Evolutionary conservation across 2,113 vertebrate species (phyloP).

Genomic region (Phalacrocorax brasilianus): DNA sequence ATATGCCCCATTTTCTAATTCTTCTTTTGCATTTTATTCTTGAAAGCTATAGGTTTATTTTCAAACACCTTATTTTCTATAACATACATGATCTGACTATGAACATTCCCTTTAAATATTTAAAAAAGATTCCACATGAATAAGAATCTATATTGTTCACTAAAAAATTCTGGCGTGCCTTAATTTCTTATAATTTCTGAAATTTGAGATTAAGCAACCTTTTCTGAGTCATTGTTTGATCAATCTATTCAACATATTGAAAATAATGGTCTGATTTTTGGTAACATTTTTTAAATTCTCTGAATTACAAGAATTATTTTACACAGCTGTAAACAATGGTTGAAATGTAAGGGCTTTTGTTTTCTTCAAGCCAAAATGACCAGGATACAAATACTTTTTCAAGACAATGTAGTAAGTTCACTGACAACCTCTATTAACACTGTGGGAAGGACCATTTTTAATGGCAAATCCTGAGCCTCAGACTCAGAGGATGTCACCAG

Average conservation of each 20-base stretch:
- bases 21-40: not conserved
- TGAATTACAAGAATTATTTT: not conserved
- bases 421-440: not conserved
- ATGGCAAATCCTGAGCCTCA: not conserved
- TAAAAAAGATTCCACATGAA: not conserved
- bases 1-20: not conserved
- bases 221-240: not conserved
- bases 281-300: not conserved
- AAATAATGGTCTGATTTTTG: not conserved
- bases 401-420: not conserved
- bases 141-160: not conserved
- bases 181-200: not conserved
- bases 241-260: not conserved
- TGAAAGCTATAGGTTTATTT: not conserved
- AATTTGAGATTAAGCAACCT: not conserved
- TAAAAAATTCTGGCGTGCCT: not conserved
- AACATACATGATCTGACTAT: not conserved
- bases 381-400: not conserved
- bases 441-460: not conserved
- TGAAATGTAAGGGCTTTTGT: not conserved
- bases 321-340: not conserved
- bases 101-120: not conserved
- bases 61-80: not conserved
- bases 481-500: not conserved
- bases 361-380: not conserved